Evolutionary conservation across 2,797 vertebrate genomes (phyloP).

Genomic region (Aeoliscus strigatus): DNA sequence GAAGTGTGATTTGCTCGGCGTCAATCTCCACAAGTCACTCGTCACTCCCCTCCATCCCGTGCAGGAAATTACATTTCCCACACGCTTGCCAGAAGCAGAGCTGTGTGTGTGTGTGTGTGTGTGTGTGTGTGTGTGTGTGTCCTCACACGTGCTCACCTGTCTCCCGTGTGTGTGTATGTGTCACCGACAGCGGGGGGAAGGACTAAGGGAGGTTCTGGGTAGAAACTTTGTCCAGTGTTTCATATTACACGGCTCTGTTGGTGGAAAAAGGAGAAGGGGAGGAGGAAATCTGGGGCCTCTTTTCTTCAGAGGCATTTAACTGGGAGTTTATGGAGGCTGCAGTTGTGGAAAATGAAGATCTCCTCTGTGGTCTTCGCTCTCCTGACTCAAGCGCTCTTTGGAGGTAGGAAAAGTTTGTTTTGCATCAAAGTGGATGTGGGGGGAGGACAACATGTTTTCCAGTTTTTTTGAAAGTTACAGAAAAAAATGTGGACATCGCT

Average conservation of each 20-base stretch:
- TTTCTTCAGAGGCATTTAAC: slow-evolving; percentile 58
- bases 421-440: slow-evolving; percentile 6
- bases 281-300: slow-evolving; percentile 49
- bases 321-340: slow-evolving; percentile 71
- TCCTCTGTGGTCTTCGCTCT: slow-evolving; percentile 70
- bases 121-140: slow-evolving; percentile 26
- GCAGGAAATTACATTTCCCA: slow-evolving; percentile 65
- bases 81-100: slow-evolving; percentile 29
- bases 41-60: slow-evolving; percentile 22
- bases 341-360: slow-evolving; percentile 78
- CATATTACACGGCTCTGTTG: slow-evolving; percentile 67
- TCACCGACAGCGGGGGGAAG: slow-evolving; percentile 29
- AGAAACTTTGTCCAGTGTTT: slow-evolving; percentile 64
- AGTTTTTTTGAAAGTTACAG: not conserved
- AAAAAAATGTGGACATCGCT: slow-evolving; percentile 3
- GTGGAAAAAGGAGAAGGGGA: slow-evolving; percentile 18
- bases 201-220: slow-evolving; percentile 55
- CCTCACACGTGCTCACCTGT: too few relatives aligned
- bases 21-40: slow-evolving; percentile 42
- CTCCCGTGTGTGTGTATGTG: slow-evolving; percentile 9
- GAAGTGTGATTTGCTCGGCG: slow-evolving; percentile 58
- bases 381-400: slow-evolving; percentile 64
- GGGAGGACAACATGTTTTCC: slow-evolving; percentile 6
- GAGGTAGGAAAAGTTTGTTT: slow-evolving; percentile 66
- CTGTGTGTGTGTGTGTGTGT: slow-evolving; percentile 23